Evolutionary conservation across 2,888 invertebrate species (phyloP).

Genomic region (Drosophila seclusa): DNA sequence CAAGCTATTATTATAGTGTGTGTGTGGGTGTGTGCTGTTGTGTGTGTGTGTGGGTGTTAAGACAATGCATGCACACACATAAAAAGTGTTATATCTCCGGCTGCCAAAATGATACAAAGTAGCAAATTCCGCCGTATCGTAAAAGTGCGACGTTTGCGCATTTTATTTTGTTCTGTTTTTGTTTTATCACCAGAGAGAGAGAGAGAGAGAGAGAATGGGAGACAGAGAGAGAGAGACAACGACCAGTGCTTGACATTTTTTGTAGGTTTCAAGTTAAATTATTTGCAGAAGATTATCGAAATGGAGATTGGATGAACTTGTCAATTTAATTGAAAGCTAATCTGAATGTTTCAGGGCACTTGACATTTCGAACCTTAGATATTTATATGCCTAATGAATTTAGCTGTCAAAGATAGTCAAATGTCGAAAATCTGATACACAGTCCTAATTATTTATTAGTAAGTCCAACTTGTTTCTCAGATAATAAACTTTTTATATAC

Average conservation of each 20-base stretch:
- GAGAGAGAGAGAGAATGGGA: neutral
- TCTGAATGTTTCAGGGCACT: neutral
- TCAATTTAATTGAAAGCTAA: neutral
- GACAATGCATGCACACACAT: slow-evolving; percentile 64
- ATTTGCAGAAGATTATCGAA: slow-evolving; percentile 17
- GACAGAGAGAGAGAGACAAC: neutral
- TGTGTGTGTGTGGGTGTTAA: slow-evolving; percentile 15
- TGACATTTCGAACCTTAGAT: neutral
- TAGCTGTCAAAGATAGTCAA: neutral
- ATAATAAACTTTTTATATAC: neutral
- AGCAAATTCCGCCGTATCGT: slow-evolving; percentile 68
- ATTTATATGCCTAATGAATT: neutral
- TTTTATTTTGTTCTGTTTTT: slow-evolving; percentile 21
- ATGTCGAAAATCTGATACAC: neutral
- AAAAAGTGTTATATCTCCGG: slow-evolving; percentile 44
- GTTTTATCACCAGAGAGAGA: neutral
- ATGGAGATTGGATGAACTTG: slow-evolving; percentile 2
- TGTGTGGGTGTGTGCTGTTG: neutral
- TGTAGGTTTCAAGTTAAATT: slow-evolving; percentile 5
- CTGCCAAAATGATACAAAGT: slow-evolving; percentile 67
- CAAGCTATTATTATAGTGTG: neutral
- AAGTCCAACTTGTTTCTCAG: neutral
- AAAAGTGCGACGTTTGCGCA: slow-evolving; percentile 63
- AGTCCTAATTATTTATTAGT: neutral
- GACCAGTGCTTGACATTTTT: slow-evolving; percentile 9